Base-by-base conservation (phyloP, 2,888 invertebrate genomes). In the Apomyelois bistriatella region DNA sequence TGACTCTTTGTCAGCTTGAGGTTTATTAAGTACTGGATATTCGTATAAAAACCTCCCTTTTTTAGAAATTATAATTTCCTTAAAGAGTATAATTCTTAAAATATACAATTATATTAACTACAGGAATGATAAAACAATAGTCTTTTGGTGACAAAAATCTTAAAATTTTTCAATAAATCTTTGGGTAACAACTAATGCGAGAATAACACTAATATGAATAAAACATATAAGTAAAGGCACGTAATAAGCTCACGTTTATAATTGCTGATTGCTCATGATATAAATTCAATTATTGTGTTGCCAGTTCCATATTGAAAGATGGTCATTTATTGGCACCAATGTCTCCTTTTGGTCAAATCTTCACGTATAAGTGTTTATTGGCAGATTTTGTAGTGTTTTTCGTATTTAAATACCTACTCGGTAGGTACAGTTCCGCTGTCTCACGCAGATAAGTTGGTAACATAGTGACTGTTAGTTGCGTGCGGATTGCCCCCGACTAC, bases 51-150 rank as follows among this genome's bases (percentile, higher is more conserved):
- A 32, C 9, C 1, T 32, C 28, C 3, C 3, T 10, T 32, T 10
- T 9, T 32, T 32, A 5, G 28, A 7, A 3, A 32, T 32, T 32
- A 4, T 7, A 32, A 32, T 6, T 32, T 32, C 7, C 32, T 10
- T 32, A 32, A 6, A 8, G 7, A 10, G 7, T 8, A 9, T 28
- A 32, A 32, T 9, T 32, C 32, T 32, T 1, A 9, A 32, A 10
- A 53, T 37, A 37, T 12, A 5, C 10, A 68, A 69, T 60, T 61
- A 61, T 66, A 64, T 68, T 70, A 64, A 68, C 67, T 78, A 80
- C 66, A 79, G 83, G 82, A 83, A 83, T 84, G 83, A 76, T 75
- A 68, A 57, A 68, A 68, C 63, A 64, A 51, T 55, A 62, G 58
- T 60, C 50, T 59, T 53, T 52, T 41, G 35, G 15, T 22, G 35